phyloP scores from a whole-genome alignment of 2,888 invertebrate genomes.

The Mayetiola destructor region DNA sequence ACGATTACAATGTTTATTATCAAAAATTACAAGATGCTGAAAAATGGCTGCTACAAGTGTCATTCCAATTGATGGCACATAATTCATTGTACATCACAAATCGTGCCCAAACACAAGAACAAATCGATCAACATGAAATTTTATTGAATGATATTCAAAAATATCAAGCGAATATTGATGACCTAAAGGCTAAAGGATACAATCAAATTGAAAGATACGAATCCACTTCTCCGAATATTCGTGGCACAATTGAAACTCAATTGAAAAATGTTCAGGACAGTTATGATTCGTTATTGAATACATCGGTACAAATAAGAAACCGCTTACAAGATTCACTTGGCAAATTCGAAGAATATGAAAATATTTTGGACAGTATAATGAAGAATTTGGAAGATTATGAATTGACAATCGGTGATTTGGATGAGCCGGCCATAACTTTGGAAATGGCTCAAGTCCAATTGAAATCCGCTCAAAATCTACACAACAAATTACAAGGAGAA shows the following conservation, averaged over 20 bases:
- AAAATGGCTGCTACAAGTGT: constrained; percentile 88
- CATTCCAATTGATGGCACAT: constrained; percentile 90
- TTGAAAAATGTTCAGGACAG: constrained; percentile 84
- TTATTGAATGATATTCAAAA: constrained; percentile 64
- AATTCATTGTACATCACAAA: constrained; percentile 86
- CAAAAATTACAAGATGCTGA: constrained; percentile 84
- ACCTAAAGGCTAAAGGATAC: constrained; percentile 68
- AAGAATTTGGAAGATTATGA: constrained; percentile 67
- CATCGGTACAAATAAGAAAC: constrained; percentile 80
- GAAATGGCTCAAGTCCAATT: constrained; percentile 56
- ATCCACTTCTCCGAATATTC: constrained; percentile 53
- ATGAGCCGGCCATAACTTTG: constrained; percentile 58
- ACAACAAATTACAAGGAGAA: constrained; percentile 77
- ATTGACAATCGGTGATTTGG: constrained; percentile 59
- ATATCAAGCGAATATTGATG: constrained; percentile 67
- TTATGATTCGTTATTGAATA: constrained; percentile 75
- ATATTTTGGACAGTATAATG: constrained; percentile 72
- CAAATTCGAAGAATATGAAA: constrained; percentile 88
- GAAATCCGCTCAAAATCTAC: constrained; percentile 62
- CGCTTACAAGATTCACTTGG: constrained; percentile 74
- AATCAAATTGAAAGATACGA: constrained; percentile 71
- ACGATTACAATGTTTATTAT: constrained; percentile 75
- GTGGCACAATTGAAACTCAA: constrained; percentile 68
- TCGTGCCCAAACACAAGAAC: constrained; percentile 79
- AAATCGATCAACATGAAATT: constrained; percentile 73